Percentiles rank a stretch among this genome's conserved stretches.
Evolutionary conservation across 2,888 invertebrate species (phyloP).

Genomic region (Rapana venosa): DNA sequence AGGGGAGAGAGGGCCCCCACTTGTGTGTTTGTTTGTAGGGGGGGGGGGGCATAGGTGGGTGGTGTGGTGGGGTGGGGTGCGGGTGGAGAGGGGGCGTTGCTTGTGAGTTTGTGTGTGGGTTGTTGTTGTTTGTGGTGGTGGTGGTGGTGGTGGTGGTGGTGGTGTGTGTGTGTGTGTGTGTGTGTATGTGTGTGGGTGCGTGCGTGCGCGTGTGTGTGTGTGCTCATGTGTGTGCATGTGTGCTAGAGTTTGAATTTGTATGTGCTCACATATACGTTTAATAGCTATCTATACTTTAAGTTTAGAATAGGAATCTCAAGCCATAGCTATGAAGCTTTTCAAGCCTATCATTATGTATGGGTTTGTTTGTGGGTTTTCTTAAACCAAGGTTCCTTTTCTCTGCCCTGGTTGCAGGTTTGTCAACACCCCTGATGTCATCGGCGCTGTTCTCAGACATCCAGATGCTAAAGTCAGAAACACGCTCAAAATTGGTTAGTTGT

Average conservation of each 20-base stretch:
- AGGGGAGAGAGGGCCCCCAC: too few relatives aligned
- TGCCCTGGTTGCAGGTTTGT: slow-evolving; percentile 61
- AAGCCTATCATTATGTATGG: background rate
- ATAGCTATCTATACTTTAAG: too few relatives aligned
- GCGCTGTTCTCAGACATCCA: slow-evolving; percentile 69
- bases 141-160: too few relatives aligned
- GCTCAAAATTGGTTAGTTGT: slow-evolving; percentile 67
- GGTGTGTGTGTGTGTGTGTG: background rate
- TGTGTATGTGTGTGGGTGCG: background rate
- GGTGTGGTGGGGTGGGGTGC: background rate
- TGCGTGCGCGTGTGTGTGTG: background rate
- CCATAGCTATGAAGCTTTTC: background rate
- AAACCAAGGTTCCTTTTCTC: background rate
- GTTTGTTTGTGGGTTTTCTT: background rate
- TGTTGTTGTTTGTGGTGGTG: background rate
- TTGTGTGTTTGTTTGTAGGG: too few relatives aligned
- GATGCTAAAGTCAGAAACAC: slow-evolving; percentile 63
- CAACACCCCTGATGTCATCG: slow-evolving; percentile 68
- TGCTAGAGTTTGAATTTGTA: background rate
- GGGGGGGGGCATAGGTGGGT: too few relatives aligned
- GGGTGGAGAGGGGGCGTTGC: too few relatives aligned
- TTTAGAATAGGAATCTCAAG: background rate
- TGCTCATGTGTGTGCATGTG: background rate
- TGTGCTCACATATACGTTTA: background rate
- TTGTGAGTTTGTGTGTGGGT: background rate